Evolutionary conservation across 92 coral and sea anemone genomes (phyloP).

Genomic region (Actinernus sp.): DNA sequence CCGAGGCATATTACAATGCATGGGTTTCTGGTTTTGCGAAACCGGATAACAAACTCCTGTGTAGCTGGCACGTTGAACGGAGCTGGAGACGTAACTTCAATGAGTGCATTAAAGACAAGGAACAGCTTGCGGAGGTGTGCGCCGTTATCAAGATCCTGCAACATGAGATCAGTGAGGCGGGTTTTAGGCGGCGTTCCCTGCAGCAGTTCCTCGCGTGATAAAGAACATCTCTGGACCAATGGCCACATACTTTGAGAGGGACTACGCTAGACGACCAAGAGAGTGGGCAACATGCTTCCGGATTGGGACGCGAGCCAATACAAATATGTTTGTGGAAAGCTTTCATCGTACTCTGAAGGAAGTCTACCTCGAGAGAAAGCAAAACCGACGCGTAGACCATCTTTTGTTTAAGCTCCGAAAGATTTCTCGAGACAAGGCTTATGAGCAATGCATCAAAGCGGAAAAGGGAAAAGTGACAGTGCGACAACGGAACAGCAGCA

Average conservation of each 20-base stretch:
- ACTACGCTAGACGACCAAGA: neutral
- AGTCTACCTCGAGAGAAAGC: no score
- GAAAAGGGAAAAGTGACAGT: no score
- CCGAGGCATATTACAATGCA: neutral
- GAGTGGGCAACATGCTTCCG: no score
- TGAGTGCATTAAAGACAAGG: neutral
- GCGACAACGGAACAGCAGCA: no score
- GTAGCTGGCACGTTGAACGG: no score
- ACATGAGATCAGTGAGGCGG: slow-evolving; percentile 1
- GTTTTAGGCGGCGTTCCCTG: slow-evolving; percentile 10
- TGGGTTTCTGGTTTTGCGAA: neutral
- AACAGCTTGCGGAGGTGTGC: neutral
- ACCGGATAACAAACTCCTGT: neutral
- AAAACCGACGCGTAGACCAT: no score
- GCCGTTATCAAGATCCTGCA: neutral
- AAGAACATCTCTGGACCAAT: slow-evolving; percentile 4
- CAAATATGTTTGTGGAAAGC: slow-evolving; percentile 8
- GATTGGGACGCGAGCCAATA: no score
- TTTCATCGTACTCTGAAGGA: slow-evolving; percentile 4
- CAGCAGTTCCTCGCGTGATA: slow-evolving; percentile 23
- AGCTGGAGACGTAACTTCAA: no score
- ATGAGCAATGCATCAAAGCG: no score
- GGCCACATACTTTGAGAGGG: slow-evolving; percentile 1
- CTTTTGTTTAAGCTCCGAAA: no score
- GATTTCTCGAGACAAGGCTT: no score